A percentile compares a stretch with the other conserved stretches of the same genome.
Conservation (phyloP, 2,888 invertebrate genomes). For the Barypeithes pellucidus region DNA sequence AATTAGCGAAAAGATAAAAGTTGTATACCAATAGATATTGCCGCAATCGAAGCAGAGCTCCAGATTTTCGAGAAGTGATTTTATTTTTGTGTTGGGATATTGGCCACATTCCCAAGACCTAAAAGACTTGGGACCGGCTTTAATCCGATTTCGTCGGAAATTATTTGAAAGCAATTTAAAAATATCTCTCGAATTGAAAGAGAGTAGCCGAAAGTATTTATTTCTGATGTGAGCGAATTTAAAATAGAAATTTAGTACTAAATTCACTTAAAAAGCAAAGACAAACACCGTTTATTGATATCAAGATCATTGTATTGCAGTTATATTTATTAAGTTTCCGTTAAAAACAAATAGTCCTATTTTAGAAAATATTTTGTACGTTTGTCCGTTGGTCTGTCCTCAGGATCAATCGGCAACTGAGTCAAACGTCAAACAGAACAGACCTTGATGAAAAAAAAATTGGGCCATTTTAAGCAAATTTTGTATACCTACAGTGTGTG, state of each 20-base stretch:
- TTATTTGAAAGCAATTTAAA: constrained; percentile 31
- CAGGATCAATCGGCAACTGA: no score
- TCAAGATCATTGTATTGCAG: no score
- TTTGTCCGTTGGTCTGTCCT: no score
- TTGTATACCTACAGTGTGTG: no score
- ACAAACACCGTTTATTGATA: no score
- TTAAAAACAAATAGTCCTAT: no score
- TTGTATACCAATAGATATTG: constrained; percentile 15
- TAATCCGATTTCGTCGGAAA: constrained; percentile 20
- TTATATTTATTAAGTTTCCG: no score
- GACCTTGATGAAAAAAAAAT: no score
- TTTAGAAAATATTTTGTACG: no score
- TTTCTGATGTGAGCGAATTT: background rate
- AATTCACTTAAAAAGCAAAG: no score
- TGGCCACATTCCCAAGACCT: constrained; percentile 22
- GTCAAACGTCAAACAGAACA: no score
- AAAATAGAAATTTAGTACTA: background rate
- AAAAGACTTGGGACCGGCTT: constrained; percentile 9
- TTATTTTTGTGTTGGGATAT: constrained; percentile 22
- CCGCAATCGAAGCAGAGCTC: constrained; percentile 5
- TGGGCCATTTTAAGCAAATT: no score
- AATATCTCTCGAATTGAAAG: constrained; percentile 5
- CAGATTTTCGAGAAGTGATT: constrained; percentile 5
- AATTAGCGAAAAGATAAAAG: background rate
- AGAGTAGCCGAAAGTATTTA: background rate